phyloP scores from a whole-genome alignment of 2,113 vertebrate species.

The Nothocercus nigrocapillus region DNA sequence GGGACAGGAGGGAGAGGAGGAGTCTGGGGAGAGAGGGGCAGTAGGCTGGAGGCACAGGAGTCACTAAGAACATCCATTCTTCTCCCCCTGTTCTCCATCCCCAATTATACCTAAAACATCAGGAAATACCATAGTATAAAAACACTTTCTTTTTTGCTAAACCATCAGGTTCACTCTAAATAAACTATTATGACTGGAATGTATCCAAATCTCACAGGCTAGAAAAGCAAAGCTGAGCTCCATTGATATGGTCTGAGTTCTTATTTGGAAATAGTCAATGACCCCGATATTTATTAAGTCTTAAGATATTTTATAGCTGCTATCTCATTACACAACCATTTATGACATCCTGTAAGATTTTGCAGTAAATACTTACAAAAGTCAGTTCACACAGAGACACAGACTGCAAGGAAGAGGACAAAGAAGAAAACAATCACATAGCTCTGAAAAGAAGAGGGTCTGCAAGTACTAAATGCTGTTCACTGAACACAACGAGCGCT shows the following conservation, averaged over 20 bases:
- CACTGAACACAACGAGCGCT: not conserved
- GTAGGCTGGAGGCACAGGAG: not conserved
- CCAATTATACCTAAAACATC: conserved; percentile 1
- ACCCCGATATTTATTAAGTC: conserved; percentile 37
- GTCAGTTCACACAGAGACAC: not conserved
- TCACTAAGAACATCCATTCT: not conserved
- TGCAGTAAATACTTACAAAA: conserved; percentile 37
- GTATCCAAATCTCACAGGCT: conserved; percentile 49
- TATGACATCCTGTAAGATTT: conserved; percentile 49
- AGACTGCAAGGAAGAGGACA: not conserved
- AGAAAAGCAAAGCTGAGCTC: conserved; percentile 18
- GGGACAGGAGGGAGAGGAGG: not conserved
- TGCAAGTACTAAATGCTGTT: not conserved
- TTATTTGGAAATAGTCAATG: conserved; percentile 21
- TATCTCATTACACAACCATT: conserved; percentile 58
- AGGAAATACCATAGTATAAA: conserved; percentile 15
- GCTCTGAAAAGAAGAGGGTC: not conserved
- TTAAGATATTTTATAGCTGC: conserved; percentile 30
- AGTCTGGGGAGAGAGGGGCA: not conserved
- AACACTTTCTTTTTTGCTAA: conserved; percentile 14
- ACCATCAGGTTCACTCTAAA: conserved; percentile 5
- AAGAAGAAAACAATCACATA: not conserved
- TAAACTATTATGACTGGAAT: conserved; percentile 52
- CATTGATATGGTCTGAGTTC: not conserved
- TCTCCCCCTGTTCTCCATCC: not conserved